phyloP scores from a whole-genome alignment of 2,113 vertebrate species.

The Ophiodon elongatus region DNA sequence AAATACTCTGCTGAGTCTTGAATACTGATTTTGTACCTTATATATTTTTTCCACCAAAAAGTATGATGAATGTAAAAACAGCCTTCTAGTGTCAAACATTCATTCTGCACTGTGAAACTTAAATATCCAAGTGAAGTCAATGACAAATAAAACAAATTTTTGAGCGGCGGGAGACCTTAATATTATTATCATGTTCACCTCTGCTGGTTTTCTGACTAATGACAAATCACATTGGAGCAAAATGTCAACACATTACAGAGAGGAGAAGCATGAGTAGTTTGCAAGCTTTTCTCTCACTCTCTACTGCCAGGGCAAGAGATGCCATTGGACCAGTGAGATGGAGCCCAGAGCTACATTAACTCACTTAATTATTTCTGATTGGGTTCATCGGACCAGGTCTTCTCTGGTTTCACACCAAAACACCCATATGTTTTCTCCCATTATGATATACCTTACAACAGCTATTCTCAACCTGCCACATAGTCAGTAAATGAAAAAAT shows the following conservation, averaged over 20 bases:
- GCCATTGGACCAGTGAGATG: neutral
- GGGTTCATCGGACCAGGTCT: neutral
- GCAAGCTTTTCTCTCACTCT: neutral
- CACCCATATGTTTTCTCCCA: conserved; percentile 3
- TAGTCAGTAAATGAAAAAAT: neutral
- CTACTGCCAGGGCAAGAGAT: neutral
- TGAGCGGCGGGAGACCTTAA: neutral
- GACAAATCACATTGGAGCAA: conserved; percentile 1
- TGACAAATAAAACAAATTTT: neutral
- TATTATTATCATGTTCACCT: neutral
- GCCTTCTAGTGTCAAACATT: neutral
- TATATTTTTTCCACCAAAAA: neutral
- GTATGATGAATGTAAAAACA: neutral
- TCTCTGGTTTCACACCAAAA: conserved; percentile 12
- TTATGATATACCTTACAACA: neutral
- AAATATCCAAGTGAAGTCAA: neutral
- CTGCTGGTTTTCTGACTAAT: conserved; percentile 5
- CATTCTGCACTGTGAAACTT: neutral
- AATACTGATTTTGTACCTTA: neutral
- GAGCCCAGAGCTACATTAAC: conserved; percentile 12
- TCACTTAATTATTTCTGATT: conserved; percentile 27
- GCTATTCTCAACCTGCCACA: neutral
- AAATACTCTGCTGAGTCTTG: neutral
- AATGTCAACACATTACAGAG: conserved; percentile 16
- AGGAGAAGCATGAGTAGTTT: neutral